Conservation (phyloP, 2,888 invertebrate species). For the Flabesymbios commensalis region DNA sequence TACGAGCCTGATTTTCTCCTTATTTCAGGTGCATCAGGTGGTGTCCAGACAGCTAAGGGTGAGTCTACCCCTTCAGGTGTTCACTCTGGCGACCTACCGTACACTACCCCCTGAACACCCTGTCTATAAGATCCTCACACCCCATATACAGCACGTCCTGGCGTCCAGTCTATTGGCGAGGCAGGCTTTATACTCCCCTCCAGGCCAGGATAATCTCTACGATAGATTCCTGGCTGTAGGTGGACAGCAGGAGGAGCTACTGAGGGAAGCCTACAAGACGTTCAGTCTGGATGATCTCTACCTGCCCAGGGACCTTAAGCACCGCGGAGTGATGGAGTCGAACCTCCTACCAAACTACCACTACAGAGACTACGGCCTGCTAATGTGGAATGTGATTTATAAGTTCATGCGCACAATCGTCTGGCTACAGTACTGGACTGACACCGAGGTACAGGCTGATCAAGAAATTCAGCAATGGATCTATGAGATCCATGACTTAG, state of each 20-base stretch:
- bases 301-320: constrained; percentile 18
- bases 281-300: constrained; percentile 20
- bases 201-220: constrained; percentile 12
- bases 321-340: constrained; percentile 20
- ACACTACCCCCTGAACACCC: constrained; percentile 33
- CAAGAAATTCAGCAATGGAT: constrained; percentile 29
- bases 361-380: constrained; percentile 27
- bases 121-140: constrained; percentile 30
- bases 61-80: constrained; percentile 23
- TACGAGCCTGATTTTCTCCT: too few relatives aligned
- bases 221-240: constrained; percentile 24
- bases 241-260: constrained; percentile 2
- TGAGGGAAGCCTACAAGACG: constrained; percentile 3
- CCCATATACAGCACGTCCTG: constrained; percentile 21
- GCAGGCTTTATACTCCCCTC: constrained; percentile 8
- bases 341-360: constrained; percentile 22
- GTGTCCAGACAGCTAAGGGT: constrained; percentile 15
- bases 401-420: constrained; percentile 24
- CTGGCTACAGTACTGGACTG: constrained; percentile 25
- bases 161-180: constrained; percentile 16
- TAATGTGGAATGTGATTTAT: constrained; percentile 23
- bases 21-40: constrained; percentile 31
- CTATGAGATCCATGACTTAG: constrained; percentile 16
- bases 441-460: constrained; percentile 20
- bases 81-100: constrained; percentile 24